These are phyloP conservation scores for Raphicerus campestris DNA, from an alignment of 2,113 vertebrate genomes.

Conservation along the genomic window DNA sequence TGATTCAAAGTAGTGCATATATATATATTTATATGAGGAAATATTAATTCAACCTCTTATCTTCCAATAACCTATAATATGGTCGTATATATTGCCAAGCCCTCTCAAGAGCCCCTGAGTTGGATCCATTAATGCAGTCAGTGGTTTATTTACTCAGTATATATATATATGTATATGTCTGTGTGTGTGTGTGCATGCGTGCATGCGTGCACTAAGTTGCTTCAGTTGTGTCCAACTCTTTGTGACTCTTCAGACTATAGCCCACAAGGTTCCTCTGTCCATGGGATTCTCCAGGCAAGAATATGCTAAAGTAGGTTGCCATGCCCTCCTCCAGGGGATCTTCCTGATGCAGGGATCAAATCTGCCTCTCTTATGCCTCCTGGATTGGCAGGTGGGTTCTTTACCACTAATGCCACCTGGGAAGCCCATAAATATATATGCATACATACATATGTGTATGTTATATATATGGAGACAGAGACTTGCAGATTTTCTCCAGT, in stretches of 20 bases:
- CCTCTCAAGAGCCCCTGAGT: not conserved
- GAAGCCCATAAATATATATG: not conserved
- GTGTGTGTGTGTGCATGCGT: not conserved
- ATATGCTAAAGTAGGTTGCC: not conserved
- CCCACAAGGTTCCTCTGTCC: not conserved
- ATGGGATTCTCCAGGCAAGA: not conserved
- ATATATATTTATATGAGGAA: not conserved
- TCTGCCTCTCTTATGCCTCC: accelerated
- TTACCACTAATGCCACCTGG: not conserved
- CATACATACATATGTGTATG: not conserved
- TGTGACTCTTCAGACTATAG: not conserved
- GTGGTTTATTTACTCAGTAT: not conserved
- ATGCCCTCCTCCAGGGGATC: not conserved
- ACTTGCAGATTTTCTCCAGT: not conserved
- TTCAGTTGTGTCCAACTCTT: not conserved
- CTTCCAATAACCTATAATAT: not conserved
- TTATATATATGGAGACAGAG: not conserved
- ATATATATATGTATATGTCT: accelerated
- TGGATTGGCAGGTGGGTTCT: not conserved
- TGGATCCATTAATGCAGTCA: not conserved
- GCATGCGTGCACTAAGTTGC: not conserved
- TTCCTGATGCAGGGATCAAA: not conserved
- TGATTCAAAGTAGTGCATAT: not conserved
- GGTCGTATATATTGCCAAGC: not conserved
- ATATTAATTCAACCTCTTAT: not conserved